These are phyloP conservation scores for Xiphophorus birchmanni DNA, from an alignment of 2,797 vertebrate genomes.

Conservation along the genomic window DNA sequence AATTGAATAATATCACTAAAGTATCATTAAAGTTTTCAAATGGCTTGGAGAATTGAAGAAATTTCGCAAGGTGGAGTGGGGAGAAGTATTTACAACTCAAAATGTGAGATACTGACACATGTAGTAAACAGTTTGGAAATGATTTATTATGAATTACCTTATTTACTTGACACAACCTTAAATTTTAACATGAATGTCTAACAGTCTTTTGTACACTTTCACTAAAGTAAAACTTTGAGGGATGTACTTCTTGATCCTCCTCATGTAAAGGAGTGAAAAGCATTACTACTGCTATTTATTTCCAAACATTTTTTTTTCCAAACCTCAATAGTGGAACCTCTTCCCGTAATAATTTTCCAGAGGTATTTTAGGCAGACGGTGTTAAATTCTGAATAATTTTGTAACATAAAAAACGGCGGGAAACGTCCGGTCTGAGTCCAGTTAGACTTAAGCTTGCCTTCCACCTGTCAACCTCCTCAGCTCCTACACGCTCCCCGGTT, in stretches of 20 bases:
- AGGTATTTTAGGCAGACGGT: neutral
- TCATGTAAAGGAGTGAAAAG: neutral
- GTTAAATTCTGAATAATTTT: neutral
- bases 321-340: neutral
- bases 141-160: neutral
- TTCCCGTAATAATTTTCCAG: neutral
- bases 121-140: neutral
- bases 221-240: neutral
- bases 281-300: neutral
- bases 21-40: neutral
- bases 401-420: neutral
- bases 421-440: neutral
- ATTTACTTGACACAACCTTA: neutral
- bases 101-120: neutral
- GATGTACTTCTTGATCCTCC: neutral
- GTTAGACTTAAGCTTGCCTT: neutral
- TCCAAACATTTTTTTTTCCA: neutral
- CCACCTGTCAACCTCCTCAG: conserved; percentile 2
- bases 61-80: neutral
- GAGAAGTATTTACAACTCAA: neutral
- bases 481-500: neutral
- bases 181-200: neutral
- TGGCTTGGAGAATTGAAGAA: neutral
- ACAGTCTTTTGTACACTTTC: neutral
- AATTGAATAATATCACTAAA: neutral